A percentile compares a stretch with the other conserved stretches of the same genome.
These are phyloP conservation scores for Callospermophilus lateralis DNA, from an alignment of 2,113 vertebrate genomes.

Conservation along the genomic window DNA sequence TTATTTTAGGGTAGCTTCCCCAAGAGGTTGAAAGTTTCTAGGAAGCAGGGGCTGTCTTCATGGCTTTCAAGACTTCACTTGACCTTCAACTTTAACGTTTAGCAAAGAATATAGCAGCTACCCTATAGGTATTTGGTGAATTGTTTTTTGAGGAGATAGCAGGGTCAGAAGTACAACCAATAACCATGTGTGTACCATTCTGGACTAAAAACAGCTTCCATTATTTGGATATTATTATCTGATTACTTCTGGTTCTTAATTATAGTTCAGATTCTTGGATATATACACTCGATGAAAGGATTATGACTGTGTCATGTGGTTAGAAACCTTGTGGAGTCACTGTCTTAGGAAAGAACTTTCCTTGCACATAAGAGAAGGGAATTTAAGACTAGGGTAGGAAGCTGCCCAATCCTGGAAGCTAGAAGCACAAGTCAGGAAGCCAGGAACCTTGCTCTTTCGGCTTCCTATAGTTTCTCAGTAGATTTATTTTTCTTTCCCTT, in stretches of 20 bases:
- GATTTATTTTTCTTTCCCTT: background rate
- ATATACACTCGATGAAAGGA: background rate
- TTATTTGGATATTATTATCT: background rate
- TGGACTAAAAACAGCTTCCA: background rate
- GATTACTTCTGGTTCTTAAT: background rate
- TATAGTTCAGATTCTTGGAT: background rate
- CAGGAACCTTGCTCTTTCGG: background rate
- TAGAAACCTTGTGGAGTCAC: background rate
- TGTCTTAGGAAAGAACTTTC: background rate
- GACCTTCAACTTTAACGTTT: background rate
- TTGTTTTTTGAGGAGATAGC: background rate
- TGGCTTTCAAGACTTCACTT: conserved; percentile 9
- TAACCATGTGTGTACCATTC: background rate
- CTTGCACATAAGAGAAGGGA: background rate
- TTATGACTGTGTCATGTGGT: background rate
- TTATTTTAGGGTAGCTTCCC: background rate
- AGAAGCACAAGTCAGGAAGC: background rate
- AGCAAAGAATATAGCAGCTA: background rate
- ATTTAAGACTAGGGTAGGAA: background rate
- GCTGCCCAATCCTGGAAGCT: background rate
- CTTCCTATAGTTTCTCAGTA: background rate
- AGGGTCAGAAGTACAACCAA: background rate
- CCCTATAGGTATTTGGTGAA: background rate
- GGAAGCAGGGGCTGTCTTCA: background rate
- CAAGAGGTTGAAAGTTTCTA: background rate